Base-by-base conservation (phyloP, 2,888 invertebrate genomes). In the Syrphus vitripennis region DNA sequence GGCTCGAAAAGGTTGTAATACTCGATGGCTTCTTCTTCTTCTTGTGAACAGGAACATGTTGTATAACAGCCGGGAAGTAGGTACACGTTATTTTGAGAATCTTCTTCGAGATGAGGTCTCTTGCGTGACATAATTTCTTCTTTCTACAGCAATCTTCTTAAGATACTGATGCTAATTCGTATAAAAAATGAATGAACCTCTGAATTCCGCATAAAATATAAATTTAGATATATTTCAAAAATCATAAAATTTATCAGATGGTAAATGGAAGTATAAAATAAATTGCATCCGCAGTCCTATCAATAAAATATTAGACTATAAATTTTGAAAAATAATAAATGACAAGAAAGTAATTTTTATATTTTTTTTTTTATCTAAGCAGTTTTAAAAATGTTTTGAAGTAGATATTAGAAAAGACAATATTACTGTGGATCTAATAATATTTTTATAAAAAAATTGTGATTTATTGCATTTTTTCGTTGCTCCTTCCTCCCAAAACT, bases 201-300 rank as follows among this genome's bases (percentile, higher is more conserved):
- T 67, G 88, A 77, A 59, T 89, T 89, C 81, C 91, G 89, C 90
- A 90, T 89, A 81, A 91, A 88, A 87, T 90, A 90, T 31, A 91
- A 90, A 88, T 90, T 90, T 82, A 91, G 83, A 86, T 88, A 89
- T 14, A 91, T 89, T 83, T 91, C 90, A 76, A 89, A 90, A 88
- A 91, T 90, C 90, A 91, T 91, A 83, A 88, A 90, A 82, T 42
- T 37, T 21, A 7, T 48, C 3, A 26, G 1, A n/a, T n/a, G n/a
- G 7, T 65, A 67, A 48, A 48, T 24, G 7, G 4, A 67, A 50
- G 5, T 67, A 48, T 24, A 67, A 50, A 67, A 67, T 67, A 45
- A 19, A 48, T 48, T 67, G 48, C 34, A 34, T 6, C 10, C 42
- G 14, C 40, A 42, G 26, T 63, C 26, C 63, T 65, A 40, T 45